Evolutionary conservation across 2,888 invertebrate genomes (phyloP).

Genomic region (Anthoptus insignis): DNA sequence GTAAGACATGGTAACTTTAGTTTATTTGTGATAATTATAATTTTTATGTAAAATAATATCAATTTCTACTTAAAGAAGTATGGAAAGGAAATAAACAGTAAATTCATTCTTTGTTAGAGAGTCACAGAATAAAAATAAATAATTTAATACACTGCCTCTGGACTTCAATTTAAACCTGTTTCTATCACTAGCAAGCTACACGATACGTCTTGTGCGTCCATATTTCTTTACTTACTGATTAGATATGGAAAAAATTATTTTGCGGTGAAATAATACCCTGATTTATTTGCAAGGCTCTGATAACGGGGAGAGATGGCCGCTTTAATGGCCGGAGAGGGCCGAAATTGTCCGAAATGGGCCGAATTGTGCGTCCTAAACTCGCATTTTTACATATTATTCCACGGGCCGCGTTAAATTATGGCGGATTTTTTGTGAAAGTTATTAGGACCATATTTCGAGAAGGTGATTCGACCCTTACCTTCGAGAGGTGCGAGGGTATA

Average conservation of each 20-base stretch:
- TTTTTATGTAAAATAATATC: too few relatives aligned
- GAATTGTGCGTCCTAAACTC: slow-evolving; percentile 61
- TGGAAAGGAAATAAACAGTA: too few relatives aligned
- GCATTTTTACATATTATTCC: slow-evolving; percentile 83
- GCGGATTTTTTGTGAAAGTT: slow-evolving; percentile 74
- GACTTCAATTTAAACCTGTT: too few relatives aligned
- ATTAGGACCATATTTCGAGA: slow-evolving; percentile 80
- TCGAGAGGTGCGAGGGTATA: slow-evolving; percentile 69
- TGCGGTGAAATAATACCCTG: slow-evolving; percentile 77
- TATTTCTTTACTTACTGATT: slow-evolving; percentile 78
- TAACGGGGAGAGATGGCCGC: slow-evolving; percentile 75
- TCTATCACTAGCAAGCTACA: too few relatives aligned
- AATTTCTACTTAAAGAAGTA: too few relatives aligned
- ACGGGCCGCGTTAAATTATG: slow-evolving; percentile 77
- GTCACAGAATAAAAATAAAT: slow-evolving; percentile 52
- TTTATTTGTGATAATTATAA: too few relatives aligned
- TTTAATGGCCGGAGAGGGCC: slow-evolving; percentile 71
- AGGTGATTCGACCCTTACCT: slow-evolving; percentile 72
- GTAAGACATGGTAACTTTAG: too few relatives aligned
- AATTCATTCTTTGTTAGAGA: too few relatives aligned
- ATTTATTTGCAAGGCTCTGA: slow-evolving; percentile 78
- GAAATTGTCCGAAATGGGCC: slow-evolving; percentile 68
- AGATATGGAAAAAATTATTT: slow-evolving; percentile 82
- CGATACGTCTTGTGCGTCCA: slow-evolving; percentile 68
- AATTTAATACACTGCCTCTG: too few relatives aligned